A percentile compares a stretch with the other conserved stretches of the same genome.
These are phyloP conservation scores for Sebastes vulpes DNA, from an alignment of 2,797 vertebrate species.

Conservation along the genomic window DNA sequence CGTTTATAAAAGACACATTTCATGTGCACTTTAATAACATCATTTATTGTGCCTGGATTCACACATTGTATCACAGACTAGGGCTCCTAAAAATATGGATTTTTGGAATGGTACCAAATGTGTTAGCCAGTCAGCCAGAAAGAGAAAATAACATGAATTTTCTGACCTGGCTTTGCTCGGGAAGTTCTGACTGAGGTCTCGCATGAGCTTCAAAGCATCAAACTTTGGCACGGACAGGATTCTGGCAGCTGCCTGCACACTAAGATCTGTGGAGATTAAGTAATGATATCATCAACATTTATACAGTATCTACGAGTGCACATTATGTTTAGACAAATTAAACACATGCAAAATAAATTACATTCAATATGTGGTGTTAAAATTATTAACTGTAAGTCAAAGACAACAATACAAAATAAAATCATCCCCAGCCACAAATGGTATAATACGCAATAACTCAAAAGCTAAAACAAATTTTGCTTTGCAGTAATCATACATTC, in stretches of 20 bases:
- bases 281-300: slow-evolving; percentile 7
- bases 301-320: not conserved
- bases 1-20: slow-evolving; percentile 32
- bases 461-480: not conserved
- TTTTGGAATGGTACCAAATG: slow-evolving; percentile 25
- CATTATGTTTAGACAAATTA: not conserved
- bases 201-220: slow-evolving; percentile 93
- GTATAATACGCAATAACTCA: not conserved
- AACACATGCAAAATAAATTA: not conserved
- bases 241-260: slow-evolving; percentile 94
- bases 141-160: slow-evolving; percentile 24
- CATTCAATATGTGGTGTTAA: not conserved
- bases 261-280: slow-evolving; percentile 88
- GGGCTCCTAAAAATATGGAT: slow-evolving; percentile 13
- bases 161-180: slow-evolving; percentile 95
- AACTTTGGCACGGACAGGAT: slow-evolving; percentile 91
- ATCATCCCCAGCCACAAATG: not conserved
- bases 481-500: not conserved
- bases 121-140: not conserved
- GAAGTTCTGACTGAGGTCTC: slow-evolving; percentile 96
- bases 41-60: slow-evolving; percentile 15
- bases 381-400: not conserved
- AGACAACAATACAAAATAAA: not conserved
- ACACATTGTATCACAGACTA: slow-evolving; percentile 15
- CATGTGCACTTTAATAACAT: slow-evolving; percentile 31